phyloP scores from a whole-genome alignment of 2,113 vertebrate genomes.

The Rhea pennata region DNA sequence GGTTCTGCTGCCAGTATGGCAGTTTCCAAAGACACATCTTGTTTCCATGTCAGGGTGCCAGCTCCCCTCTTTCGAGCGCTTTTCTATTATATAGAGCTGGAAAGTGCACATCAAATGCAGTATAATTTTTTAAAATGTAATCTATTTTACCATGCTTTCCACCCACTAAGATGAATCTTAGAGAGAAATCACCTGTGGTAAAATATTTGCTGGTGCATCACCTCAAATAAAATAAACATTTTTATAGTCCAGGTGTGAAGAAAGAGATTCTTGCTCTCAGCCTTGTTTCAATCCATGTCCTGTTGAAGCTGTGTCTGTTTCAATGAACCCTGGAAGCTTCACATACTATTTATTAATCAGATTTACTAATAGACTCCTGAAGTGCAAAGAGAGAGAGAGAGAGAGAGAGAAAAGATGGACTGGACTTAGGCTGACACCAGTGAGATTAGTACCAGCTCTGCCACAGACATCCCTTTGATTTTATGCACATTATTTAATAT shows the following conservation, averaged over 20 bases:
- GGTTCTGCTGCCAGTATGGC: background rate
- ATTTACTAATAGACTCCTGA: background rate
- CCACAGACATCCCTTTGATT: background rate
- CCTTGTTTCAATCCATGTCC: background rate
- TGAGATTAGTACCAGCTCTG: background rate
- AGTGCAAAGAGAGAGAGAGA: background rate
- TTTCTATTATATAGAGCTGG: background rate
- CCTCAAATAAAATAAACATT: background rate
- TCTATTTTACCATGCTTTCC: background rate
- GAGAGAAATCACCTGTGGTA: background rate
- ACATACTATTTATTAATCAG: background rate
- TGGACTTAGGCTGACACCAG: background rate
- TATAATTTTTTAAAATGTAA: background rate
- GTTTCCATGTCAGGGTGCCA: background rate
- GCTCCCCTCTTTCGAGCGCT: background rate
- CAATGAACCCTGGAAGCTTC: background rate
- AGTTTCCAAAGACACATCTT: background rate
- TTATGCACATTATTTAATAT: background rate
- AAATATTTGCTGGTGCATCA: background rate
- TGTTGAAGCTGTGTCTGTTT: background rate
- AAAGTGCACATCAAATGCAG: background rate
- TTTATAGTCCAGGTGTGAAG: background rate
- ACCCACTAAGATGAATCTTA: background rate
- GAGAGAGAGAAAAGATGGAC: background rate
- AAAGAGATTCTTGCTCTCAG: background rate